A percentile compares a stretch with the other conserved stretches of the same genome.
Conservation (phyloP, 2,113 vertebrate genomes). For the Nibea albiflora region DNA sequence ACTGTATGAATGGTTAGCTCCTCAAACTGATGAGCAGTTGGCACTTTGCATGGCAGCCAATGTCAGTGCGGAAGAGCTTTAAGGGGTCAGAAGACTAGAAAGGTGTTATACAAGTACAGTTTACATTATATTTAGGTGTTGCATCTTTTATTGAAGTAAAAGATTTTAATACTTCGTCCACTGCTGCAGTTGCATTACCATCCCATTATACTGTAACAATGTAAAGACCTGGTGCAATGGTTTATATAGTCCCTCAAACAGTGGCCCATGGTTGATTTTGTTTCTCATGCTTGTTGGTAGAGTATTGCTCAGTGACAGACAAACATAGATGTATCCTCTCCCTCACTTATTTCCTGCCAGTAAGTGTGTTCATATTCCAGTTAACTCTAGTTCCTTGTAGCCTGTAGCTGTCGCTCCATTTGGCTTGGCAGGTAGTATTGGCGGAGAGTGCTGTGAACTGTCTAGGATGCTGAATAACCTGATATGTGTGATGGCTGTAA, state of each 20-base stretch:
- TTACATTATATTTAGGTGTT: too few relatives aligned
- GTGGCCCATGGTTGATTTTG: neutral
- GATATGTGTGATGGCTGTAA: slow-evolving; percentile 19
- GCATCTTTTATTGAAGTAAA: too few relatives aligned
- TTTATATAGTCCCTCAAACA: neutral
- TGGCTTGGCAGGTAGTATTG: neutral
- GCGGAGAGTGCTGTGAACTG: neutral
- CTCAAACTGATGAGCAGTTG: too few relatives aligned
- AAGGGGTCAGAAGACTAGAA: too few relatives aligned
- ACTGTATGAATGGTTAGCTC: too few relatives aligned
- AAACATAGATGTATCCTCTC: neutral
- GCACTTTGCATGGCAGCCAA: too few relatives aligned
- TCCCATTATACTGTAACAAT: neutral
- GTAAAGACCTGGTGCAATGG: neutral
- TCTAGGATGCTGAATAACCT: slow-evolving; percentile 18
- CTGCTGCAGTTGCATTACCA: too few relatives aligned
- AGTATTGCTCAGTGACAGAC: neutral
- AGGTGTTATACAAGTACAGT: too few relatives aligned
- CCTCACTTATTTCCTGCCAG: neutral
- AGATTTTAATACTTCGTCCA: too few relatives aligned
- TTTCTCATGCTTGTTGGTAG: neutral
- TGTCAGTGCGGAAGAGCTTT: too few relatives aligned
- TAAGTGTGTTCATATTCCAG: neutral
- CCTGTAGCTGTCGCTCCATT: slow-evolving; percentile 1
- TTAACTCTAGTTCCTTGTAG: neutral